Percentiles rank a stretch among this genome's conserved stretches.
Evolutionary conservation across 1,140 invertebrate genomes (phyloP).

Genomic region (Leptinotarsa texana): DNA sequence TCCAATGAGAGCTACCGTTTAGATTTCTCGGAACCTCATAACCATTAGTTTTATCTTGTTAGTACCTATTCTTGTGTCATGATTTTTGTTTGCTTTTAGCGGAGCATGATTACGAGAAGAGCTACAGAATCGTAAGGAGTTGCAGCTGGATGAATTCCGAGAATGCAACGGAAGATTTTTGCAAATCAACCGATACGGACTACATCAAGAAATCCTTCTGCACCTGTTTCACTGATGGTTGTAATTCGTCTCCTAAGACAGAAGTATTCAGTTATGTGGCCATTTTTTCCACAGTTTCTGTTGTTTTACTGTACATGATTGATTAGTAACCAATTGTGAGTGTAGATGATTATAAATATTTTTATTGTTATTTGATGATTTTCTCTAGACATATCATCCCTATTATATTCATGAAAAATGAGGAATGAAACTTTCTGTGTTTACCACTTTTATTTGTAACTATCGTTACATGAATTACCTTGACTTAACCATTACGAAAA

Average conservation of each 20-base stretch:
- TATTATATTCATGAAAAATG: too few species aligned
- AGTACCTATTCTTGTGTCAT: too few species aligned
- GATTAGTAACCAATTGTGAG: background rate
- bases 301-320: background rate
- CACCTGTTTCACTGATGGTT: constrained; percentile 12
- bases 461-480: too few species aligned
- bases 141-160: constrained; percentile 8
- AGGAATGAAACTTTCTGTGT: too few species aligned
- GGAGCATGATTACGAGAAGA: constrained; percentile 2
- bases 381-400: background rate
- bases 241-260: background rate
- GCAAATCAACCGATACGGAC: constrained; percentile 1
- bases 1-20: too few species aligned
- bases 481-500: too few species aligned
- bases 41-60: too few species aligned
- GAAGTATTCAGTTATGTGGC: background rate
- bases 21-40: too few species aligned
- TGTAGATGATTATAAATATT: background rate
- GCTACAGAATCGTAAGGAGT: background rate
- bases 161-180: background rate
- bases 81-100: background rate
- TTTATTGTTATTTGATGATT: background rate
- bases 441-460: too few species aligned
- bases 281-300: background rate
- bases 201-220: constrained; percentile 1